Percentiles rank a stretch among this genome's conserved stretches.
These are phyloP conservation scores for Ceriagrion tenellum DNA, from an alignment of 2,888 invertebrate species.

Conservation along the genomic window DNA sequence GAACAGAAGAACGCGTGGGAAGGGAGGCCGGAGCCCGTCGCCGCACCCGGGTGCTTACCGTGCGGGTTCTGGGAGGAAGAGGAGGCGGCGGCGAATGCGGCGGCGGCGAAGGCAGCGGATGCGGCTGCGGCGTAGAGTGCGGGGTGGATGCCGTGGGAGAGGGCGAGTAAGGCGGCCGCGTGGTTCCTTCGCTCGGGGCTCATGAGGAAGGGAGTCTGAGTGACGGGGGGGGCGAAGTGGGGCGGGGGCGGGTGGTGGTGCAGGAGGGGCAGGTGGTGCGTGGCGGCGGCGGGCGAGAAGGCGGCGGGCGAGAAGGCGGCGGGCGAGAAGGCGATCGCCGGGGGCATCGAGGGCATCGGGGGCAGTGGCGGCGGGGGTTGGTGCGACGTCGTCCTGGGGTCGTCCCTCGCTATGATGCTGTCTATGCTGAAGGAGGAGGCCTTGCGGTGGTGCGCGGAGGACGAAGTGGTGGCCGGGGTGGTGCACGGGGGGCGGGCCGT, in stretches of 20 bases:
- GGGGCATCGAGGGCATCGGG: background rate
- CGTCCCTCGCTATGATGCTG: constrained; percentile 75
- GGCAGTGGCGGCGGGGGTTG: constrained; percentile 68
- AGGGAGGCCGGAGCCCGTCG: background rate
- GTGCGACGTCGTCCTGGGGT: constrained; percentile 69
- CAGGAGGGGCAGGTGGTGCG: constrained; percentile 8
- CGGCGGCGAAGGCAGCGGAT: constrained; percentile 50
- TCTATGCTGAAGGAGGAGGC: constrained; percentile 76
- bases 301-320: constrained; percentile 53
- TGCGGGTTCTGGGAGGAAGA: background rate
- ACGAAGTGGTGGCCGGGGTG: constrained; percentile 70
- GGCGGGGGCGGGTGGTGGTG: constrained; percentile 68
- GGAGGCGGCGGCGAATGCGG: constrained; percentile 30
- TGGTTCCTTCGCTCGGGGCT: background rate
- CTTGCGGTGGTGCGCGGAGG: constrained; percentile 70
- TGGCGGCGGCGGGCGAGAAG: background rate
- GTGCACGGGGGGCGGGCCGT: constrained; percentile 63
- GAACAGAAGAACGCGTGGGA: background rate
- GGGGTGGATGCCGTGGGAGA: constrained; percentile 59
- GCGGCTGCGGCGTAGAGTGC: constrained; percentile 64
- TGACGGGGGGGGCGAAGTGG: constrained; percentile 68
- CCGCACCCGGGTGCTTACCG: constrained; percentile 24
- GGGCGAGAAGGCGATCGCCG: constrained; percentile 6
- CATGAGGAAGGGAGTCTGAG: background rate
- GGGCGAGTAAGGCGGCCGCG: constrained; percentile 32